Conservation (phyloP, 1,140 invertebrate species). For the Conus betulinus region DNA sequence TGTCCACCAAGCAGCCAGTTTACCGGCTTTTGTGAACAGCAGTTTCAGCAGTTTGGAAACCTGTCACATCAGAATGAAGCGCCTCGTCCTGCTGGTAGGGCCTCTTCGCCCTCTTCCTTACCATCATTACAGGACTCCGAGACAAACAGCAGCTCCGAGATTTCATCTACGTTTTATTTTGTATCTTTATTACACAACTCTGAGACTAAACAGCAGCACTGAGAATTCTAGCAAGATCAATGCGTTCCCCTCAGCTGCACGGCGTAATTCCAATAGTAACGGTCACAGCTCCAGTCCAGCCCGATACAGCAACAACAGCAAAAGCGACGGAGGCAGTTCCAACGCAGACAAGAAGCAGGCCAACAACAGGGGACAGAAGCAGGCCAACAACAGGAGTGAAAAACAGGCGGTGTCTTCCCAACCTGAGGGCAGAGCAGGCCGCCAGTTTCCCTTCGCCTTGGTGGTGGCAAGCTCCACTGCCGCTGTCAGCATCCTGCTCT, state of each 20-base stretch:
- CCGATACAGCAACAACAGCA: not conserved
- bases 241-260: not conserved
- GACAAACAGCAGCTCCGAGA: conserved; percentile 21
- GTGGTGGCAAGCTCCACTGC: conserved; percentile 48
- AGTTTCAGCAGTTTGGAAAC: not conserved
- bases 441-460: conserved; percentile 46
- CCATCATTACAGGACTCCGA: not conserved
- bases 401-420: not conserved
- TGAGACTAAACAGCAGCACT: conserved; percentile 12
- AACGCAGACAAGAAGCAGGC: not conserved
- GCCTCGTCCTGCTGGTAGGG: not conserved
- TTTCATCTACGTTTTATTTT: not conserved
- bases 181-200: not conserved
- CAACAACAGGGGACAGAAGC: not conserved
- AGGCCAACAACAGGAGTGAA: not conserved
- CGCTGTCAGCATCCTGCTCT: conserved; percentile 50
- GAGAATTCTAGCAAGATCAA: conserved; percentile 10
- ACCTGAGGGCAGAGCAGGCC: conserved; percentile 25
- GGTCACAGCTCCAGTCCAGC: no score
- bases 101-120: conserved; percentile 1
- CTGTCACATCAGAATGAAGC: no score
- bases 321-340: conserved; percentile 6
- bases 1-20: not conserved
- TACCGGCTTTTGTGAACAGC: not conserved
- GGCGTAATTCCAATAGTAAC: not conserved